Evolutionary conservation across 1,140 invertebrate species (phyloP).

Genomic region (Nebria ingens): DNA sequence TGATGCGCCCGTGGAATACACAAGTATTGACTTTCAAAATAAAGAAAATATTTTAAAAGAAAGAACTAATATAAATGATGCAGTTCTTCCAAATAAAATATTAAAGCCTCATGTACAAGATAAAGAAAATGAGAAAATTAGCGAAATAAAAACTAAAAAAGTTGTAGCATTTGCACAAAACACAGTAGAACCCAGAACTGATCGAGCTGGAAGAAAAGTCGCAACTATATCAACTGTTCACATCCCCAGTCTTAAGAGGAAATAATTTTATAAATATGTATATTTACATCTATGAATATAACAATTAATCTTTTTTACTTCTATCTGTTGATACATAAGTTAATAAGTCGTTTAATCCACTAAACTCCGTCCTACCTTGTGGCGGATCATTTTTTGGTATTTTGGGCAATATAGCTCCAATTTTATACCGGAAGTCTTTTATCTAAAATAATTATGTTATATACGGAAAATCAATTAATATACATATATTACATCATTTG

Average conservation of each 20-base stretch:
- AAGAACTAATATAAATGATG: background rate
- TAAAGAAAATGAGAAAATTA: constrained; percentile 1
- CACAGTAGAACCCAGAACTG: background rate
- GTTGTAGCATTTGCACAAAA: background rate
- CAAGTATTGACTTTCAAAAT: no score
- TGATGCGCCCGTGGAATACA: no score
- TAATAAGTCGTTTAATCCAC: constrained; percentile 67
- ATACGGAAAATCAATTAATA: constrained; percentile 6
- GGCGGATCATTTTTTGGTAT: constrained; percentile 73
- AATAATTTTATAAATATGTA: constrained; percentile 1
- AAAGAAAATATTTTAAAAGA: background rate
- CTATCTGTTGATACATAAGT: constrained; percentile 54
- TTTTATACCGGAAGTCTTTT: constrained; percentile 59
- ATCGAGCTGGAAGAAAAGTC: background rate
- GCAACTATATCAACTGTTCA: background rate
- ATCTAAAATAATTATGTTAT: constrained; percentile 39
- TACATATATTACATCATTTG: constrained; percentile 50
- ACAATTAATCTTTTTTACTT: constrained; percentile 27
- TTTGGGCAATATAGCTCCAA: constrained; percentile 57
- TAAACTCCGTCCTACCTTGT: constrained; percentile 77
- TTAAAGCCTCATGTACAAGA: no score
- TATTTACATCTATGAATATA: constrained; percentile 8
- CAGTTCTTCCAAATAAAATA: background rate
- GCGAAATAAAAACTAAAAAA: background rate
- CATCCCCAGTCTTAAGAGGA: background rate